phyloP scores from a whole-genome alignment of 2,113 vertebrate genomes.

The Leptobrachium leishanense region DNA sequence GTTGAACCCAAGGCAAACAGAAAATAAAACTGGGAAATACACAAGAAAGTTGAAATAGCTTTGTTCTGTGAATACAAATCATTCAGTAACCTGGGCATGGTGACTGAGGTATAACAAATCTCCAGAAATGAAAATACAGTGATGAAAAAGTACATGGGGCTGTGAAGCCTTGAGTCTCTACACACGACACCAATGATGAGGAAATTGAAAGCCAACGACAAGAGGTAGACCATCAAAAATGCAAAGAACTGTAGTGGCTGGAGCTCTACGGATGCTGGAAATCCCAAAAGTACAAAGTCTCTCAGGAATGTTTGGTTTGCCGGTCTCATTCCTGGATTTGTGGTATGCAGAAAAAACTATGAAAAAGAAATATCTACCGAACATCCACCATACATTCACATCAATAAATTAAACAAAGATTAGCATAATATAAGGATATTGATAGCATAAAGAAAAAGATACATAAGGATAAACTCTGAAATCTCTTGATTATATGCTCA shows the following conservation, averaged over 20 bases:
- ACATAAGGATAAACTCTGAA: no score
- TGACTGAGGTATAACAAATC: conserved; percentile 37
- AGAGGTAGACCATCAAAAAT: conserved; percentile 47
- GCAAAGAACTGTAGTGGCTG: conserved; percentile 41
- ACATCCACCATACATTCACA: no score
- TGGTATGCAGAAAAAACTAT: not conserved
- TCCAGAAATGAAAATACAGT: conserved; percentile 53
- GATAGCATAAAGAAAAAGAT: no score
- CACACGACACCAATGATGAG: conserved; percentile 44
- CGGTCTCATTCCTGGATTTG: conserved; percentile 5
- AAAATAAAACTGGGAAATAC: conserved; percentile 32
- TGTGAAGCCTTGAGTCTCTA: conserved; percentile 38
- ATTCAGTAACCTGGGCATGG: conserved; percentile 23
- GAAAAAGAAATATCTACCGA: no score
- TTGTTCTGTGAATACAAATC: conserved; percentile 17
- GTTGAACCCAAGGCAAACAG: conserved; percentile 41
- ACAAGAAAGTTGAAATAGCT: conserved; percentile 5
- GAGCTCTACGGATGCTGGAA: conserved; percentile 43
- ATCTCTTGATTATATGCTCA: no score
- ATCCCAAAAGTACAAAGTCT: conserved; percentile 49
- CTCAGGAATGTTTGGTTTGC: conserved; percentile 26
- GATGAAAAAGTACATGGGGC: conserved; percentile 52
- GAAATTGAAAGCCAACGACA: conserved; percentile 49
- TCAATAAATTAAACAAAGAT: no score
- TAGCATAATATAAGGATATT: no score